Evolutionary conservation across 2,797 vertebrate species (phyloP).

Genomic region (Glyptemys insculpta): DNA sequence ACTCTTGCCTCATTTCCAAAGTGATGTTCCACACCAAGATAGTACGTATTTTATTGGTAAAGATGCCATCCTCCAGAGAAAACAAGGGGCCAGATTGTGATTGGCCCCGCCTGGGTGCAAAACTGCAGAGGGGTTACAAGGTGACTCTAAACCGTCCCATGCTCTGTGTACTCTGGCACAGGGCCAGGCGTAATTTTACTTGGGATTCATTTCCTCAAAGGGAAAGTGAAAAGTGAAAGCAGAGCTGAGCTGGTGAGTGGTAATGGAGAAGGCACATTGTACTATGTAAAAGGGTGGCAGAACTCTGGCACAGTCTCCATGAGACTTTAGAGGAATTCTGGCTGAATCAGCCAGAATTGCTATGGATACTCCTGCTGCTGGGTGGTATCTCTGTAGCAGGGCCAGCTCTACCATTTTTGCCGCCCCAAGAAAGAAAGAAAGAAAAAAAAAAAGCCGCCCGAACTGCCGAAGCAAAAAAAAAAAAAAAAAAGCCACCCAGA

Average conservation of each 20-base stretch:
- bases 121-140: background rate
- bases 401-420: no score
- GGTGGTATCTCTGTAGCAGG: background rate
- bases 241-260: background rate
- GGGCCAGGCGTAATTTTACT: background rate
- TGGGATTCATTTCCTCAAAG: background rate
- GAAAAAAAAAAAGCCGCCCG: no score
- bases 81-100: background rate
- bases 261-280: background rate
- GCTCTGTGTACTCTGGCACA: background rate
- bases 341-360: background rate
- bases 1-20: accelerated
- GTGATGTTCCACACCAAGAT: background rate
- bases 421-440: no score
- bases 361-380: background rate
- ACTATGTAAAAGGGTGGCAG: accelerated
- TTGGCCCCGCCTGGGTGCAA: background rate
- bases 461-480: no score
- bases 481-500: no score
- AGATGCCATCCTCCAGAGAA: background rate
- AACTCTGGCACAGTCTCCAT: accelerated
- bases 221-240: background rate
- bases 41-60: background rate
- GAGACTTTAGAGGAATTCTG: background rate
- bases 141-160: background rate